Conservation (phyloP, 2,888 invertebrate genomes). For the Eristalis pertinax region DNA sequence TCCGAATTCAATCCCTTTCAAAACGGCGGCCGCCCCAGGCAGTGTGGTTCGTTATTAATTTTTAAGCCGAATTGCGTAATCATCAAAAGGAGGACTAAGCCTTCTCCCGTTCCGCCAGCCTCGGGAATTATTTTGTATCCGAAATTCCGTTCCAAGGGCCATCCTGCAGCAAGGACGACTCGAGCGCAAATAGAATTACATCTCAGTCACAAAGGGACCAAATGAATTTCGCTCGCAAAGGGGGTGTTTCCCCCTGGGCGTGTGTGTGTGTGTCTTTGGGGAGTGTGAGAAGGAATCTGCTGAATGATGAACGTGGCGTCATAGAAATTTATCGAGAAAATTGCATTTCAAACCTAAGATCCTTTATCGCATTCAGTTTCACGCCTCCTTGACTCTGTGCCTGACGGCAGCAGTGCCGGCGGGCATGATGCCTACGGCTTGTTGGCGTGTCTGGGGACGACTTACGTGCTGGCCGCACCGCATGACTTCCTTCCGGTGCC, state of each 20-base stretch:
- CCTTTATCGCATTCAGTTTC: conserved; percentile 1
- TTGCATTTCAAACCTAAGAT: conserved; percentile 2
- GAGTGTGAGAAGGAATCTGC: not conserved
- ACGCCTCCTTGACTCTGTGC: not conserved
- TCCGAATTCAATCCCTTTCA: not conserved
- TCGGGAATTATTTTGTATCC: not conserved
- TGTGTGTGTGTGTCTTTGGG: not conserved
- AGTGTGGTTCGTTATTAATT: not conserved
- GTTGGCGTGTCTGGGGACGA: not conserved
- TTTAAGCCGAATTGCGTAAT: not conserved
- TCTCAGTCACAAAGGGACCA: not conserved
- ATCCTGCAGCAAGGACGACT: not conserved
- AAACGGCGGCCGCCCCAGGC: not conserved
- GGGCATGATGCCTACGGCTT: not conserved
- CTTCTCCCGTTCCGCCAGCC: not conserved
- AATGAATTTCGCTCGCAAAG: not conserved
- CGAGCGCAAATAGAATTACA: not conserved
- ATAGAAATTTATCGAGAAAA: conserved; percentile 3
- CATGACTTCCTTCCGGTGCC: not conserved
- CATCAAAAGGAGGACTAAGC: not conserved
- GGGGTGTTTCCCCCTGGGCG: not conserved
- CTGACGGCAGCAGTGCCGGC: not conserved
- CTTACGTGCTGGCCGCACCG: conserved; percentile 2
- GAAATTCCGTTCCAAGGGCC: not conserved
- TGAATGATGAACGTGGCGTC: conserved; percentile 2